These are phyloP conservation scores for Drosophila nigricruria DNA, from an alignment of 2,888 invertebrate genomes.

Conservation along the genomic window DNA sequence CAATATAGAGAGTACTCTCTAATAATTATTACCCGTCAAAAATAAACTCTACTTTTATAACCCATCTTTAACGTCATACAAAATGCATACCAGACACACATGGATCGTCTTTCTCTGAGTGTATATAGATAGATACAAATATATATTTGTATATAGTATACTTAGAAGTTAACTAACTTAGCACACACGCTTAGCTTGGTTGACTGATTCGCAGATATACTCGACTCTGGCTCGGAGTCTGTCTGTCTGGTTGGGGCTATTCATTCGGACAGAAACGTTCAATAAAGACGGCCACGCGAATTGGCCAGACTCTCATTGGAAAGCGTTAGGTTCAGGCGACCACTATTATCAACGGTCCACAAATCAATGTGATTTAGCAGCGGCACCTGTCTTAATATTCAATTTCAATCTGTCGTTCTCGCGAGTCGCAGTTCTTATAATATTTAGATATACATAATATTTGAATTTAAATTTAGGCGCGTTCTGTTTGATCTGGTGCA, in stretches of 20 bases:
- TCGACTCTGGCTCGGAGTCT: constrained; percentile 58
- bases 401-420: neutral
- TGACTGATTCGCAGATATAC: constrained; percentile 36
- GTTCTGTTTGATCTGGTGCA: constrained; percentile 3
- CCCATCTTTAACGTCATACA: neutral
- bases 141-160: constrained; percentile 20
- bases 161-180: constrained; percentile 42
- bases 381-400: neutral
- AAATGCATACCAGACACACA: neutral
- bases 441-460: neutral
- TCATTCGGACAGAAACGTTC: constrained; percentile 81
- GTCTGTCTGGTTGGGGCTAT: constrained; percentile 65
- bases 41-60: neutral
- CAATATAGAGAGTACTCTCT: no score
- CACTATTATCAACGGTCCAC: constrained; percentile 27
- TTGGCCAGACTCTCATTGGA: constrained; percentile 59
- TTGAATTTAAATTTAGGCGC: constrained; percentile 10
- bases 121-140: constrained; percentile 23
- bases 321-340: constrained; percentile 45
- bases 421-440: neutral
- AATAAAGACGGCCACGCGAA: constrained; percentile 79
- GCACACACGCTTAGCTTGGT: constrained; percentile 41
- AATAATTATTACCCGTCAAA: neutral
- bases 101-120: constrained; percentile 8
- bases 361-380: constrained; percentile 52